Base-by-base conservation (phyloP, 1,140 invertebrate genomes). In the Drosophila miranda region DNA sequence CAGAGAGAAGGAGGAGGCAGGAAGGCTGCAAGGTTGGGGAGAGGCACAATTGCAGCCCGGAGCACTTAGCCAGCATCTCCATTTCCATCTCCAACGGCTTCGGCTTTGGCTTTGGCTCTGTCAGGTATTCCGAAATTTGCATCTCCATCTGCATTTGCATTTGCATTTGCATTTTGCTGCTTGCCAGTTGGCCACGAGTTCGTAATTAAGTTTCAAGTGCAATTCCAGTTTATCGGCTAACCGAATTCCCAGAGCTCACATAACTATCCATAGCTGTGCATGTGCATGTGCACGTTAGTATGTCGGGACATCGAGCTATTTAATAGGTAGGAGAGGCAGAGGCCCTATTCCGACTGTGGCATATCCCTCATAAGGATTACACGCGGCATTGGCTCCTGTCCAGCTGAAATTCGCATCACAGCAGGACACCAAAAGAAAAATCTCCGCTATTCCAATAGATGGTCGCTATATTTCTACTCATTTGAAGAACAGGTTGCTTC, bases 171-270 rank as follows among this genome's bases (percentile, higher is more conserved):
- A 79, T 86, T 75, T 71, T 80, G 48, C 71, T 75, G 62, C 54
- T 54, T 55, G 52, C 66, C 48, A 48, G 50, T 49, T 28, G 50
- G 41, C 53, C 61, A 64, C 67, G 28, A 45, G 46, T 48, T 81
- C 64, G 82, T 84, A 84, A 84, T 84, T 86, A 81, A 86, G 82
- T 84, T 84, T 86, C 81, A 74, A 81, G 81, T 66, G 80, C 63
- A 80, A 70, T 79, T 76, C 60, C 64, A 75, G 79, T 83, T 83
- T 83, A 83, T 86, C 68, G 81, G 72, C 81, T 63, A 64, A 73
- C 67, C 66, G 13, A 68, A 45, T 68, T 45, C 53, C 38, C 42
- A 45, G 21, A 70, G 34, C 34, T 13, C 34, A 38, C 34, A 38
- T 11, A 38, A 13, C 30, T 30, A 30, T 30, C 8, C 8, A 30